Conservation (phyloP, 2,888 invertebrate genomes). For the Drosophila meridiana region DNA sequence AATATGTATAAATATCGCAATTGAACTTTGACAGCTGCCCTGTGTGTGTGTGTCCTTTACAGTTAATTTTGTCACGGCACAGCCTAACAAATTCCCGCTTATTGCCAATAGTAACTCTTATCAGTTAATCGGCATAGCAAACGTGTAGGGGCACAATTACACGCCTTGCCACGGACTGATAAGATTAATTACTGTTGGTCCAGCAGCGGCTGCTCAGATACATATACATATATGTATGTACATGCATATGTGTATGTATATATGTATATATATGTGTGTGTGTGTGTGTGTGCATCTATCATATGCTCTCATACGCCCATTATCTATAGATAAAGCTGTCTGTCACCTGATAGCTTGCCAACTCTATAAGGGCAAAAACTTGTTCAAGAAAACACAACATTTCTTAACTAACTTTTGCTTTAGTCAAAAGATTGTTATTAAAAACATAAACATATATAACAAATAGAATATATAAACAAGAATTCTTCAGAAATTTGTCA, state of each 20-base stretch:
- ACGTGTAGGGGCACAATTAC: neutral
- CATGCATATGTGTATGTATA: neutral
- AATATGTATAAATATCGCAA: neutral
- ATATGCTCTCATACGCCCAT: neutral
- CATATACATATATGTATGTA: too few relatives aligned
- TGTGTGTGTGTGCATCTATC: neutral
- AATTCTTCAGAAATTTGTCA: too few relatives aligned
- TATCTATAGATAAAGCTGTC: slow-evolving; percentile 34
- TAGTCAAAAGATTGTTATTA: too few relatives aligned
- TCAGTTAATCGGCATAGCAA: neutral
- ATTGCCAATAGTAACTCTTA: neutral
- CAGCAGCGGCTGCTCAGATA: slow-evolving; percentile 6
- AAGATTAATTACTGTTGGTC: slow-evolving; percentile 25
- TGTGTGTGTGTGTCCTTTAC: neutral
- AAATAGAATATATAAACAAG: too few relatives aligned
- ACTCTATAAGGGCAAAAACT: neutral
- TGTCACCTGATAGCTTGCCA: slow-evolving; percentile 14
- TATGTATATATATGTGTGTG: neutral
- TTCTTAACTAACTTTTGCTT: slow-evolving; percentile 3
- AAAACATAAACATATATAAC: neutral
- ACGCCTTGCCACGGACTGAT: neutral
- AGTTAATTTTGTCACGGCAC: neutral
- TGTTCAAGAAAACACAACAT: slow-evolving; percentile 2
- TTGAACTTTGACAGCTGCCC: neutral
- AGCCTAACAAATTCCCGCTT: neutral